Conservation (phyloP, 2,797 vertebrate species). For the Oreochromis mossambicus region DNA sequence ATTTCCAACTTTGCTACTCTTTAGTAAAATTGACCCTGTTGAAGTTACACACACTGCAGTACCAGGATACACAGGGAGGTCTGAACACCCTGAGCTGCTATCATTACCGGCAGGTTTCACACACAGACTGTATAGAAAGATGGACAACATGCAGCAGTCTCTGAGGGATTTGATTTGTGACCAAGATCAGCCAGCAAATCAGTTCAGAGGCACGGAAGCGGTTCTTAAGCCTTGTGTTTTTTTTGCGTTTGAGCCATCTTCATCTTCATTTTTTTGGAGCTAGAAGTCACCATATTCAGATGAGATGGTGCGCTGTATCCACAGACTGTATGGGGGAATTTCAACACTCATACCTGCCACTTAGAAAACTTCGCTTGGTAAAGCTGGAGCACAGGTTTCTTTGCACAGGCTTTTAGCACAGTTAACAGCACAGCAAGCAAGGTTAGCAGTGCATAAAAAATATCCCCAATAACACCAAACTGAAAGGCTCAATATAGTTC, state of each 20-base stretch:
- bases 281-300: neutral
- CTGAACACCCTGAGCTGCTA: conserved; percentile 42
- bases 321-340: neutral
- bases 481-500: neutral
- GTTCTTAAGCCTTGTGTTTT: neutral
- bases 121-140: neutral
- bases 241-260: neutral
- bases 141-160: neutral
- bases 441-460: neutral
- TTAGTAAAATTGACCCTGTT: conserved; percentile 8
- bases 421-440: neutral
- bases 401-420: neutral
- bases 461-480: neutral
- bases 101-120: conserved; percentile 15
- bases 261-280: neutral
- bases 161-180: neutral
- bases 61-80: conserved; percentile 30
- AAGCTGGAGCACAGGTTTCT: neutral
- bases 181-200: neutral
- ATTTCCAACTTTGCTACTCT: conserved; percentile 4
- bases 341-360: neutral
- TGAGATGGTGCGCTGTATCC: neutral
- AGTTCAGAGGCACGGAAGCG: neutral
- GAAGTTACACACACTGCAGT: conserved; percentile 38
- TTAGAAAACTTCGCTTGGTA: neutral